Conservation (phyloP, 1,140 invertebrate species). For the Drosophila serrata region DNA sequence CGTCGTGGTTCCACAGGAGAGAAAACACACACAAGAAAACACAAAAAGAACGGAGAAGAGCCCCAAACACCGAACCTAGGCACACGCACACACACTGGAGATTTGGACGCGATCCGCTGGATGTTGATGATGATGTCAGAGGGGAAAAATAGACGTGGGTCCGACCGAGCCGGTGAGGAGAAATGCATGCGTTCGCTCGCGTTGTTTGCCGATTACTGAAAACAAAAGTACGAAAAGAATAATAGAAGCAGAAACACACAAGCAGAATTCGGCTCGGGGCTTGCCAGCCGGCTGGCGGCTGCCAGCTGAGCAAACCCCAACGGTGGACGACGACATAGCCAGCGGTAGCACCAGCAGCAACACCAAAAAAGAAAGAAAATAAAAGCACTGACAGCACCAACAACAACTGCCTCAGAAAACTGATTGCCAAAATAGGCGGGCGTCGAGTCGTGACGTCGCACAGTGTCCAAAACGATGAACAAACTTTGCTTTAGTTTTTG, state of each 20-base stretch:
- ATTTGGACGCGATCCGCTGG: constrained; percentile 15
- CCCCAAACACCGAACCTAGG: constrained; percentile 11
- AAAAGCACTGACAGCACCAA: too few relatives aligned
- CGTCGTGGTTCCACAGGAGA: constrained; percentile 8
- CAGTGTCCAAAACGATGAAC: neutral
- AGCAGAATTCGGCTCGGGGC: constrained; percentile 19
- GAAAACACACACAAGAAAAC: constrained; percentile 6
- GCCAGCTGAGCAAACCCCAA: constrained; percentile 15
- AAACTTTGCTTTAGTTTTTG: neutral
- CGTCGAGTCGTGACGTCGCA: constrained; percentile 53
- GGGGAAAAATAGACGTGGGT: constrained; percentile 26
- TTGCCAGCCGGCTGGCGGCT: constrained; percentile 16
- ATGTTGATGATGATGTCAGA: constrained; percentile 31
- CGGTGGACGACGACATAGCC: neutral
- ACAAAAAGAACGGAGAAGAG: neutral
- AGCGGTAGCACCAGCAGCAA: constrained; percentile 19
- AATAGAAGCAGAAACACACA: constrained; percentile 32
- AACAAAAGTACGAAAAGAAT: constrained; percentile 41
- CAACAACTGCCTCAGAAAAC: constrained; percentile 19
- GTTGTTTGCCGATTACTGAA: constrained; percentile 78
- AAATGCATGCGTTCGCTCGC: constrained; percentile 78
- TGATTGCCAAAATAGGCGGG: constrained; percentile 64
- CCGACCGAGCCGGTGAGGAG: constrained; percentile 35
- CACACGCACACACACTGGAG: constrained; percentile 16
- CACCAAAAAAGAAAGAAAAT: constrained; percentile 9